These are phyloP conservation scores for Argynnis bischoffii DNA, from an alignment of 2,888 invertebrate genomes.

Conservation along the genomic window DNA sequence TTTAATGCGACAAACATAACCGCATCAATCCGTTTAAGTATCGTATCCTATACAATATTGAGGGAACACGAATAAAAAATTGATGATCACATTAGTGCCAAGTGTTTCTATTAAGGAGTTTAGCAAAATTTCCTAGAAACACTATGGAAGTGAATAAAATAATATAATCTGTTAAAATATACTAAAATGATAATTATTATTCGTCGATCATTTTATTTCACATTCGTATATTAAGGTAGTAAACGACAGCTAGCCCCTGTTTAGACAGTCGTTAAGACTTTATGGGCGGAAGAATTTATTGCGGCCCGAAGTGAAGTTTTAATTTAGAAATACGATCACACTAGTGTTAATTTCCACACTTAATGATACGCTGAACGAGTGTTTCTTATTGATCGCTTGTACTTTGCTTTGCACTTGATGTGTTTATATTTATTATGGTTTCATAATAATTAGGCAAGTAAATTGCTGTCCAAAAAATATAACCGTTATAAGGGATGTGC, in stretches of 20 bases:
- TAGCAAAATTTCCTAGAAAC: not conserved
- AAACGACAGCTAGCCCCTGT: slow-evolving; percentile 75
- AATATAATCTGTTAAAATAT: slow-evolving; percentile 7
- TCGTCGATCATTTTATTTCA: slow-evolving; percentile 54
- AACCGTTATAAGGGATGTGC: not conserved
- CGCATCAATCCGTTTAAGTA: slow-evolving; percentile 38
- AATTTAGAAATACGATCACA: slow-evolving; percentile 74
- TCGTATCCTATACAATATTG: slow-evolving; percentile 5
- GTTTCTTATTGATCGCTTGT: slow-evolving; percentile 24
- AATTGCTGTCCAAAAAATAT: not conserved
- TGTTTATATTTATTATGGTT: not conserved
- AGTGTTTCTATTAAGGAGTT: not conserved
- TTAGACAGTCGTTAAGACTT: slow-evolving; percentile 78
- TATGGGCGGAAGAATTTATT: slow-evolving; percentile 76
- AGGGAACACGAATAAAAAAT: slow-evolving; percentile 2
- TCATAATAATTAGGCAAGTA: not conserved
- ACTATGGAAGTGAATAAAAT: not conserved
- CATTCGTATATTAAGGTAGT: slow-evolving; percentile 65
- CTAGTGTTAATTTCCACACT: slow-evolving; percentile 74
- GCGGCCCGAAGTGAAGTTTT: slow-evolving; percentile 65
- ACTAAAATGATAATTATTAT: slow-evolving; percentile 46
- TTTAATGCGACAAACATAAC: slow-evolving; percentile 57
- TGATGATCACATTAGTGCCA: not conserved
- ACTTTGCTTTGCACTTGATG: not conserved
- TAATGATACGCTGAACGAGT: slow-evolving; percentile 42